Evolutionary conservation across 1,140 invertebrate species (phyloP).

Genomic region (Formica selysi): DNA sequence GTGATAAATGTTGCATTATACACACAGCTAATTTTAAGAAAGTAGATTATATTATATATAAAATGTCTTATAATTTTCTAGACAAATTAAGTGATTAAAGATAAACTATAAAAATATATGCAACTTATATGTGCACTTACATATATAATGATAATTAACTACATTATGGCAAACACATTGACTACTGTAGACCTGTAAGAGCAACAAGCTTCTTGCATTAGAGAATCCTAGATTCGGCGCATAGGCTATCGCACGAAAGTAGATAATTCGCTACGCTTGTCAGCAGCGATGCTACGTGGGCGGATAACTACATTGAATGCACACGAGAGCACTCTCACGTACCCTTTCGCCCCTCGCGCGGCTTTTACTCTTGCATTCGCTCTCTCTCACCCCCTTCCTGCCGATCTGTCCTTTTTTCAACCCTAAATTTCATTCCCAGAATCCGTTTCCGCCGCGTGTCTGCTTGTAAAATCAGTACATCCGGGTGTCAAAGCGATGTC

Average conservation of each 20-base stretch:
- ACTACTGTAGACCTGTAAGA: neutral
- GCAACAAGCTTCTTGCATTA: slow-evolving; percentile 56
- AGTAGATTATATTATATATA: neutral
- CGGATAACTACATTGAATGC: slow-evolving; percentile 57
- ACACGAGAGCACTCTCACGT: slow-evolving; percentile 39
- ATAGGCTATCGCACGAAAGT: slow-evolving; percentile 52
- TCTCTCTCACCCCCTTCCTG: slow-evolving; percentile 33
- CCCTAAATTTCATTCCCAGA: slow-evolving; percentile 85
- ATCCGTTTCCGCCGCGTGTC: slow-evolving; percentile 85
- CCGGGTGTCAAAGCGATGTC: slow-evolving; percentile 86
- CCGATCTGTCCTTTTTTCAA: slow-evolving; percentile 68
- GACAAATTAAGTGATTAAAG: neutral
- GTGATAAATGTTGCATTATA: neutral
- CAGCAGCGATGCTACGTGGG: slow-evolving; percentile 46
- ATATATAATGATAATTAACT: neutral
- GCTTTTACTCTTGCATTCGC: slow-evolving; percentile 55
- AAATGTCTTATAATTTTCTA: neutral
- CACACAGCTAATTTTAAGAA: neutral
- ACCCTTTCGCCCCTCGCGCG: slow-evolving; percentile 54
- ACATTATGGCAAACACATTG: neutral
- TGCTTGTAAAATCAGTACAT: slow-evolving; percentile 86
- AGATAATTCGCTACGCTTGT: slow-evolving; percentile 73
- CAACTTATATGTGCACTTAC: neutral
- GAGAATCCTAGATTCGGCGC: slow-evolving; percentile 39
- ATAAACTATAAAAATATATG: neutral